A percentile compares a stretch with the other conserved stretches of the same genome.
Conservation (phyloP, 2,113 vertebrate genomes). For the Clinocottus analis region DNA sequence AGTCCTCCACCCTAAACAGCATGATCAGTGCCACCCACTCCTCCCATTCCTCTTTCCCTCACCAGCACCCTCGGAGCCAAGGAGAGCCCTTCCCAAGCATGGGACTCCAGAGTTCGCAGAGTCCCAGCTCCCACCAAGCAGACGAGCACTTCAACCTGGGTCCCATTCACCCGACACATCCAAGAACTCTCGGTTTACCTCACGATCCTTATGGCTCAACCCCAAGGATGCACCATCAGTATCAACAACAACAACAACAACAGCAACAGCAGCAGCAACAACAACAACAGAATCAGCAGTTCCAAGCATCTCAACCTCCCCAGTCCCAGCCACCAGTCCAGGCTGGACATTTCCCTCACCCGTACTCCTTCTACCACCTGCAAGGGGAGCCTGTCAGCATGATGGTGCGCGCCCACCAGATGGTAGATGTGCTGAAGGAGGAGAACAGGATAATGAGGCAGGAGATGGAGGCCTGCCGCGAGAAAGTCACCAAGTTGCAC, state of each 20-base stretch:
- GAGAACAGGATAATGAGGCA: slow-evolving; percentile 93
- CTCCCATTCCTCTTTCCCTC: slow-evolving; percentile 65
- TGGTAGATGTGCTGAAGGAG: slow-evolving; percentile 94
- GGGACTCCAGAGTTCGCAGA: slow-evolving; percentile 64
- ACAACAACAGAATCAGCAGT: slow-evolving; percentile 63
- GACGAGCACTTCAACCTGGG: slow-evolving; percentile 78
- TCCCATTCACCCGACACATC: slow-evolving; percentile 65
- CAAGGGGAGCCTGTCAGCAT: slow-evolving; percentile 92
- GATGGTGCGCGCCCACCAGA: slow-evolving; percentile 93
- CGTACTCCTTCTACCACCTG: slow-evolving; percentile 82
- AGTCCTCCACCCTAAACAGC: slow-evolving; percentile 89
- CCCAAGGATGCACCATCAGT: slow-evolving; percentile 82
- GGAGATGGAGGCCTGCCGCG: slow-evolving; percentile 93
- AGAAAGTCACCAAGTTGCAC: slow-evolving; percentile 94
- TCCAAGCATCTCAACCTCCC: slow-evolving; percentile 54
- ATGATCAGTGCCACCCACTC: slow-evolving; percentile 85
- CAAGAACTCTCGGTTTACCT: slow-evolving; percentile 83
- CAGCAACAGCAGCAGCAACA: slow-evolving; percentile 70
- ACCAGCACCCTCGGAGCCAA: slow-evolving; percentile 69
- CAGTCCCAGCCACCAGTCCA: slow-evolving; percentile 63
- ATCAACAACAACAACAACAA: slow-evolving; percentile 46
- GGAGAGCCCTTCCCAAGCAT: slow-evolving; percentile 47
- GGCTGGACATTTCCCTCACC: slow-evolving; percentile 79
- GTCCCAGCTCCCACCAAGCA: slow-evolving; percentile 65
- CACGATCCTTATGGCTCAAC: slow-evolving; percentile 86